phyloP scores from a whole-genome alignment of 1,140 invertebrate species.

The Drosophila nebulosa region DNA sequence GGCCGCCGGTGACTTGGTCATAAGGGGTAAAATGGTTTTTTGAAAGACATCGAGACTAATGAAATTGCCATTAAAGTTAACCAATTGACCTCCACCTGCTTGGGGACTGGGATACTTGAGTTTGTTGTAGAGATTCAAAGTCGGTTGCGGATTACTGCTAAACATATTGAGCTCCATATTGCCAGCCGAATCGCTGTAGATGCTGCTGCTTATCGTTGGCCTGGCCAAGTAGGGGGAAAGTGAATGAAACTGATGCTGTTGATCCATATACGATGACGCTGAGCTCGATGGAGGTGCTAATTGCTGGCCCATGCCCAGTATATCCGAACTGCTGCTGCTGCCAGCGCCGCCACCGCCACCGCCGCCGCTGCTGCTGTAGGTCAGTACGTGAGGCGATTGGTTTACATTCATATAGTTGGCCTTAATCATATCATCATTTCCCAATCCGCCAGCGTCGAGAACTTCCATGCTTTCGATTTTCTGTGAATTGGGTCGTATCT shows the following conservation, averaged over 20 bases:
- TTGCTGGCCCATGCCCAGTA: constrained; percentile 58
- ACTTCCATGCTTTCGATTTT: constrained; percentile 79
- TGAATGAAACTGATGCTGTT: constrained; percentile 28
- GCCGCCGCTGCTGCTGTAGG: constrained; percentile 58
- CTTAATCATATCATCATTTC: constrained; percentile 55
- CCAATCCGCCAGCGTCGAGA: constrained; percentile 11
- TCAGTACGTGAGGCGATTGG: constrained; percentile 56
- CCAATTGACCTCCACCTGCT: constrained; percentile 39
- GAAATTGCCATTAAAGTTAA: constrained; percentile 77
- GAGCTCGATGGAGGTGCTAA: constrained; percentile 65
- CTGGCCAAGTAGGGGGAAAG: constrained; percentile 37
- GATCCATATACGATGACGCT: constrained; percentile 26
- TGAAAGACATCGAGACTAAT: constrained; percentile 72
- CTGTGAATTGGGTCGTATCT: constrained; percentile 70
- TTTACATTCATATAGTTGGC: constrained; percentile 38
- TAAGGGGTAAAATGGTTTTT: constrained; percentile 69
- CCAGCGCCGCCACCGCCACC: constrained; percentile 34
- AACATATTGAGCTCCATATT: constrained; percentile 63
- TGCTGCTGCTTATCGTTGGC: constrained; percentile 55
- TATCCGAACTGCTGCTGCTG: neutral
- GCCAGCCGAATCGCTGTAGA: constrained; percentile 54
- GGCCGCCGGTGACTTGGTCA: constrained; percentile 39
- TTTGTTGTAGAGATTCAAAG: constrained; percentile 11
- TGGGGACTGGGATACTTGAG: constrained; percentile 28
- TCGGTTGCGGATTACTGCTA: constrained; percentile 15